Conservation (phyloP, 2,797 vertebrate species). For the Fundulus diaphanus region DNA sequence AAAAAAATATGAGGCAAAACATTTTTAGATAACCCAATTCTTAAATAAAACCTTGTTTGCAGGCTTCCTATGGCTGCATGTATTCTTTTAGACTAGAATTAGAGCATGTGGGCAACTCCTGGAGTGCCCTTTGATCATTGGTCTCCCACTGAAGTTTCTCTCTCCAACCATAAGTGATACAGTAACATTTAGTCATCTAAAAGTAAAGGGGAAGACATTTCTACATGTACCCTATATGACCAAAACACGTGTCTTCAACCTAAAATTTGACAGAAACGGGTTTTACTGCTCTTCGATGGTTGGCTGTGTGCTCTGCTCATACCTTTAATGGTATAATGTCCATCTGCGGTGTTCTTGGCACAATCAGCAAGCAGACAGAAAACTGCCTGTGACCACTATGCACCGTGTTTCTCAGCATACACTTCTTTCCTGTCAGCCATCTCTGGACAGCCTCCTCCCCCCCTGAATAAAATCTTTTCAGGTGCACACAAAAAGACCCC, state of each 20-base stretch:
- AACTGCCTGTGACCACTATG: slow-evolving; percentile 65
- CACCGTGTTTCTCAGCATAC: slow-evolving; percentile 31
- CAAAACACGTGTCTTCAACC: background rate
- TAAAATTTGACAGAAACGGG: background rate
- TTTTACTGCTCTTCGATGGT: background rate
- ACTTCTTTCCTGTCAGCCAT: slow-evolving; percentile 48
- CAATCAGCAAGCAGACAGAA: slow-evolving; percentile 19
- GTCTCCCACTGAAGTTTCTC: background rate
- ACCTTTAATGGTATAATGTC: background rate
- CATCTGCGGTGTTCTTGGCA: slow-evolving; percentile 19
- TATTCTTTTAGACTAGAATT: background rate
- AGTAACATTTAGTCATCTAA: background rate
- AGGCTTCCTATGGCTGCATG: background rate
- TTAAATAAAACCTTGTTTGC: background rate
- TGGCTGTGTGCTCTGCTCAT: background rate
- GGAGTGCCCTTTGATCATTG: background rate
- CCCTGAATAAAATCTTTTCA: slow-evolving; percentile 1
- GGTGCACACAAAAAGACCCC: slow-evolving; percentile 74
- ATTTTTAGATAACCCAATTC: background rate
- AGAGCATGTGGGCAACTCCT: background rate
- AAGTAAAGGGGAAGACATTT: background rate
- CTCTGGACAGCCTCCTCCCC: slow-evolving; percentile 11
- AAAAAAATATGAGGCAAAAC: background rate
- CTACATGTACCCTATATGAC: too few species aligned
- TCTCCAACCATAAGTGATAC: background rate